Percentiles rank a stretch among this genome's conserved stretches.
Conservation (phyloP, 1,140 invertebrate genomes). For the Monochamus saltuarius region DNA sequence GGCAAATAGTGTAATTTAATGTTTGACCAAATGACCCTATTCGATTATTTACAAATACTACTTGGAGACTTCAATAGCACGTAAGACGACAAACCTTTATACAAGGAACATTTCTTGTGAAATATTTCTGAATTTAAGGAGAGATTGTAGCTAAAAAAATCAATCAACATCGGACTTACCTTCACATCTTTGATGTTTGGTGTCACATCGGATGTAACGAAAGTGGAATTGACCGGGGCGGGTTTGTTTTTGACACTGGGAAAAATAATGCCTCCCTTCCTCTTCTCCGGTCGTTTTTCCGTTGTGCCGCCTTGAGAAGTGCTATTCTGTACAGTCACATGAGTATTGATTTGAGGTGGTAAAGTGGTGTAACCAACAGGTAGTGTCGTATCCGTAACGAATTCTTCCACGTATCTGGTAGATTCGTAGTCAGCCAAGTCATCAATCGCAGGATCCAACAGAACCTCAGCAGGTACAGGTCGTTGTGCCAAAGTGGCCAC, state of each 20-base stretch:
- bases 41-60: no score
- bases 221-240: slow-evolving; percentile 76
- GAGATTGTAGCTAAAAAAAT: background rate
- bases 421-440: slow-evolving; percentile 74
- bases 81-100: no score
- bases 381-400: slow-evolving; percentile 41
- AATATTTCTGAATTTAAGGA: no score
- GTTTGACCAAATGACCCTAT: no score
- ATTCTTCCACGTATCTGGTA: slow-evolving; percentile 46
- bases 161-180: slow-evolving; percentile 59
- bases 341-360: slow-evolving; percentile 46
- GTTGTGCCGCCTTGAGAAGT: slow-evolving; percentile 50
- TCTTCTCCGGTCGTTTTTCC: slow-evolving; percentile 53
- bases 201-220: slow-evolving; percentile 70
- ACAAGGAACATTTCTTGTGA: no score
- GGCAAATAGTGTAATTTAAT: no score
- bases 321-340: slow-evolving; percentile 43
- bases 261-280: slow-evolving; percentile 82
- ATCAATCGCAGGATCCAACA: slow-evolving; percentile 74
- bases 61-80: no score
- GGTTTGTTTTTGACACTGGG: slow-evolving; percentile 89
- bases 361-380: slow-evolving; percentile 49
- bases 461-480: slow-evolving; percentile 68
- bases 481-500: slow-evolving; percentile 70
- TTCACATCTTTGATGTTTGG: slow-evolving; percentile 77